Conservation (phyloP, 2,797 vertebrate species). For the Tachyglossus aculeatus region DNA sequence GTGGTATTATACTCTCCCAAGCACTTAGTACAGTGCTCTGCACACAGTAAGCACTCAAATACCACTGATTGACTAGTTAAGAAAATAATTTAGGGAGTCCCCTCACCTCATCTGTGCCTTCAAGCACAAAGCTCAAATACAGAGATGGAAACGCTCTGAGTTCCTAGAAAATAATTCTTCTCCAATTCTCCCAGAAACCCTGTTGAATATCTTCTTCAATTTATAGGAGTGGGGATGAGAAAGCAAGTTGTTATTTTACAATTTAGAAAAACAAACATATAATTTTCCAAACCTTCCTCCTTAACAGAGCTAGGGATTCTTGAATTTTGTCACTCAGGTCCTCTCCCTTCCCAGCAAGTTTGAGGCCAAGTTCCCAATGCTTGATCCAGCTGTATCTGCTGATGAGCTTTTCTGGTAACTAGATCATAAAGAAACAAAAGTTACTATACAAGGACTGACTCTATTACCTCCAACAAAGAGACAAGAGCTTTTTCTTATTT, state of each 20-base stretch:
- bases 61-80: too few species aligned
- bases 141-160: neutral
- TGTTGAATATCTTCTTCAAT: neutral
- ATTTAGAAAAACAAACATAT: neutral
- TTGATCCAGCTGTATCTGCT: conserved; percentile 83
- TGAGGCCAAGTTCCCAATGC: conserved; percentile 86
- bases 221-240: neutral
- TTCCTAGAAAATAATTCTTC: conserved; percentile 6
- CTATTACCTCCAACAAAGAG: neutral
- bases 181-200: neutral
- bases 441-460: conserved; percentile 1
- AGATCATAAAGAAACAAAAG: conserved; percentile 54
- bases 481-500: neutral
- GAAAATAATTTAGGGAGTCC: too few species aligned
- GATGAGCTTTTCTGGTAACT: conserved; percentile 86
- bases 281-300: conserved; percentile 79
- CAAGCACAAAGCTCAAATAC: too few species aligned
- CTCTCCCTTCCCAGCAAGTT: conserved; percentile 69
- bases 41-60: too few species aligned
- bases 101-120: too few species aligned
- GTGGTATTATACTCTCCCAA: too few species aligned
- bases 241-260: neutral
- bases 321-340: conserved; percentile 77
- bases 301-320: conserved; percentile 83
- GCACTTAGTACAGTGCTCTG: too few species aligned